Conservation (phyloP, 23 tunicate genomes). For the Phallusia fumigata region DNA sequence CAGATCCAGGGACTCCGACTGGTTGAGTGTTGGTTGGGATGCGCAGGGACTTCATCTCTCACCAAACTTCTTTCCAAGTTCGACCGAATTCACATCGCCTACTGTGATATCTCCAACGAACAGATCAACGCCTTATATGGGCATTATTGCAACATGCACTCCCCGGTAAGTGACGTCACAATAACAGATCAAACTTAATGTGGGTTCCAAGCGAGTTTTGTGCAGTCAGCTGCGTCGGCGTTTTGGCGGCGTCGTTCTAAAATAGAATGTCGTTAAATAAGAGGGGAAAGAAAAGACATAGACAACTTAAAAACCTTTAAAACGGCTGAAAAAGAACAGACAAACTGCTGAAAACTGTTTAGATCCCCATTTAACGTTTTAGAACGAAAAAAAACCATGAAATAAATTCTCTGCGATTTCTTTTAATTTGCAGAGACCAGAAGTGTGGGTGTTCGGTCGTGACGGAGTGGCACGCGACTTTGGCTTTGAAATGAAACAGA, state of each 20-base stretch:
- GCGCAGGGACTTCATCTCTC: slow-evolving; percentile 5
- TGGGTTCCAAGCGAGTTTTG: too few relatives aligned
- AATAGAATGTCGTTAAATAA: too few relatives aligned
- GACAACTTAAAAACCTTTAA: too few relatives aligned
- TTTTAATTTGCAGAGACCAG: slow-evolving; percentile 39
- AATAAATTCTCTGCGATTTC: too few relatives aligned
- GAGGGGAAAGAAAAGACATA: too few relatives aligned
- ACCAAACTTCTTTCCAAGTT: slow-evolving; percentile 25
- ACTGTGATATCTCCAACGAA: slow-evolving; percentile 24
- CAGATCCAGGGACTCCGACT: slow-evolving; percentile 42
- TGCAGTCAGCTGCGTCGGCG: too few relatives aligned
- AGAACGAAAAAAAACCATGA: too few relatives aligned
- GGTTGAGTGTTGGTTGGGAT: slow-evolving; percentile 29
- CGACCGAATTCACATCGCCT: slow-evolving; percentile 42
- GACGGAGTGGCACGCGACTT: slow-evolving; percentile 26
- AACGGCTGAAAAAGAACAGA: too few relatives aligned
- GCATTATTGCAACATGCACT: slow-evolving; percentile 11
- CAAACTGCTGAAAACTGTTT: too few relatives aligned
- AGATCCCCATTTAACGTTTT: too few relatives aligned
- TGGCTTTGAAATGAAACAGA: slow-evolving; percentile 17
- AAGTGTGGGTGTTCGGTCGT: slow-evolving; percentile 36
- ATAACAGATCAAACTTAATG: not conserved
- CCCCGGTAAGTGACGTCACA: slow-evolving; percentile 19
- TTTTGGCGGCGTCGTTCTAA: too few relatives aligned
- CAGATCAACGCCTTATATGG: slow-evolving; percentile 15